Base-by-base conservation (phyloP, 2,797 vertebrate genomes). In the Triplophysa bombifrons region DNA sequence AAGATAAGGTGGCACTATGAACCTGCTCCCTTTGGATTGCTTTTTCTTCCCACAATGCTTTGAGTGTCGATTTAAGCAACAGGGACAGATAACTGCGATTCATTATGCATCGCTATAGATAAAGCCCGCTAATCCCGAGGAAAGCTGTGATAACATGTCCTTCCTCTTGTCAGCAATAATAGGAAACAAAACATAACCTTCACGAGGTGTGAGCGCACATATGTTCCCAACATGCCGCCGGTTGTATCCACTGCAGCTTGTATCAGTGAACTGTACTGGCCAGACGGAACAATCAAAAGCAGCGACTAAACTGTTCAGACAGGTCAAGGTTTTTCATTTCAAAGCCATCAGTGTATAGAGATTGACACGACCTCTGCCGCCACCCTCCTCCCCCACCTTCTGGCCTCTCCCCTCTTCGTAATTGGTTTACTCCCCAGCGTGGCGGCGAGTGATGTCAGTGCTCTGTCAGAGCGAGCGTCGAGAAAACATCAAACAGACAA, bases 281-380 rank as follows among this genome's bases (percentile, higher is more conserved):
- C 78, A 77, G 82, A 80, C 73, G 58, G 78, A 82, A 68, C 80
- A 81, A 81, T 85, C 81, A 75, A 65, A 79, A 82, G 81, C 63
- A 17, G 73, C 84, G 70, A 80, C 76, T 84, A 81, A 86, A 83
- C 82, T 73, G 78, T 76, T 70, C 61, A 65, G 79, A 74, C 84
- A 74, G 81, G 84, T 85, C 87, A 85, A 82, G 75, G 75, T 83
- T 85, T 81, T 82, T 87, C 78, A 80, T 85, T 82, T 82, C 76
- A 76, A 48, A 84, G 67, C 83, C 81, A 78, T 84, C 84, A 76
- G 81, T 34, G 51, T 78, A 83, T 84, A 44, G 83, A 76, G 75
- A 81, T 66, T 74, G 80, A 83, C 78, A 66, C 69, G 80, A 82
- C 81, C 84, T 83, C 83, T 82, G 79, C 44, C 41, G 41, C 41